Conservation (phyloP, 2,888 invertebrate species). For the Rhynchonema sp. region DNA sequence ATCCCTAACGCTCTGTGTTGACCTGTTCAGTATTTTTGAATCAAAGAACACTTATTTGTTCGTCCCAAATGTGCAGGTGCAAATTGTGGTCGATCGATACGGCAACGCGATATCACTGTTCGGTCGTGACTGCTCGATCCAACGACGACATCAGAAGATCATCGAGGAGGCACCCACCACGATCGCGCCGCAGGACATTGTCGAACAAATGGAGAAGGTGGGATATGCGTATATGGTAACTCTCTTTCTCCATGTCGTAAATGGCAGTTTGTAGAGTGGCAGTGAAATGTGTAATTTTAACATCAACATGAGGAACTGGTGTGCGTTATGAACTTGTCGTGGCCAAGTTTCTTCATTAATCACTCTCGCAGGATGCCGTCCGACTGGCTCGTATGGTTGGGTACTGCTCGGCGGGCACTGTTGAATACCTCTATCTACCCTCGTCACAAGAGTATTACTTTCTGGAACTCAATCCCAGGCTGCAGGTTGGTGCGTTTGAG, state of each 20-base stretch:
- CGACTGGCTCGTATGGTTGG: slow-evolving; percentile 96
- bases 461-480: slow-evolving; percentile 84
- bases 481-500: slow-evolving; percentile 53
- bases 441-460: slow-evolving; percentile 63
- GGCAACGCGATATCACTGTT: slow-evolving; percentile 94
- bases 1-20: no score
- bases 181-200: slow-evolving; percentile 66
- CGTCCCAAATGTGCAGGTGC: no score
- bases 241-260: no score
- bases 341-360: neutral
- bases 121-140: slow-evolving; percentile 95
- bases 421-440: slow-evolving; percentile 69
- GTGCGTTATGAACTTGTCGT: no score
- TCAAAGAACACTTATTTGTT: no score
- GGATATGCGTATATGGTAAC: no score
- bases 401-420: slow-evolving; percentile 92
- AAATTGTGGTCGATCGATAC: slow-evolving; percentile 84
- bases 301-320: neutral
- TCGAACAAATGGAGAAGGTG: slow-evolving; percentile 75
- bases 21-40: no score
- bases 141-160: slow-evolving; percentile 93
- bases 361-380: slow-evolving; percentile 69
- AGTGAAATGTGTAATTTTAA: no score
- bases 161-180: slow-evolving; percentile 96
- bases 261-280: no score